These are phyloP conservation scores for Schizaphis graminum DNA, from an alignment of 2,888 invertebrate genomes.

Conservation along the genomic window DNA sequence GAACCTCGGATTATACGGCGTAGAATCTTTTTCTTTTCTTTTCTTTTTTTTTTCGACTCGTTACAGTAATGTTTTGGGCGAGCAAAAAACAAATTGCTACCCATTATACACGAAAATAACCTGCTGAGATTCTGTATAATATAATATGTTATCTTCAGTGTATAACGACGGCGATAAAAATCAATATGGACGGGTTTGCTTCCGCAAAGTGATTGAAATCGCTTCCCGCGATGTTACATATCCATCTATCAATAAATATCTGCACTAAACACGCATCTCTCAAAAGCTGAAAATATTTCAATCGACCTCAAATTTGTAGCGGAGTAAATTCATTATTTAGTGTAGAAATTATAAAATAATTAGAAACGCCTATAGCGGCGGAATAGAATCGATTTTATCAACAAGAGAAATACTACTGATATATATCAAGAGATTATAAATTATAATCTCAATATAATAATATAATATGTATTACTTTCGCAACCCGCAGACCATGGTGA, in stretches of 20 bases:
- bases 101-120: background rate
- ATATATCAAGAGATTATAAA: background rate
- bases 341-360: background rate
- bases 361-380: background rate
- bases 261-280: background rate
- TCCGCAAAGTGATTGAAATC: background rate
- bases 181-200: background rate
- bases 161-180: background rate
- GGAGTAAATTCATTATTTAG: background rate
- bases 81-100: background rate
- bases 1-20: background rate
- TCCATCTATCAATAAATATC: background rate
- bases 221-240: background rate
- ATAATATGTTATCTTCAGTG: background rate
- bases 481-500: background rate
- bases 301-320: background rate
- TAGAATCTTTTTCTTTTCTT: background rate
- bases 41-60: background rate
- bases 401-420: background rate
- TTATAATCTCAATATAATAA: background rate
- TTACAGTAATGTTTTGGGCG: background rate
- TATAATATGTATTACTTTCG: background rate
- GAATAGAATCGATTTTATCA: background rate
- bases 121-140: background rate
- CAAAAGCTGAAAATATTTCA: background rate